Base-by-base conservation (phyloP, 2,888 invertebrate genomes). In the Synanthedon formicaeformis region DNA sequence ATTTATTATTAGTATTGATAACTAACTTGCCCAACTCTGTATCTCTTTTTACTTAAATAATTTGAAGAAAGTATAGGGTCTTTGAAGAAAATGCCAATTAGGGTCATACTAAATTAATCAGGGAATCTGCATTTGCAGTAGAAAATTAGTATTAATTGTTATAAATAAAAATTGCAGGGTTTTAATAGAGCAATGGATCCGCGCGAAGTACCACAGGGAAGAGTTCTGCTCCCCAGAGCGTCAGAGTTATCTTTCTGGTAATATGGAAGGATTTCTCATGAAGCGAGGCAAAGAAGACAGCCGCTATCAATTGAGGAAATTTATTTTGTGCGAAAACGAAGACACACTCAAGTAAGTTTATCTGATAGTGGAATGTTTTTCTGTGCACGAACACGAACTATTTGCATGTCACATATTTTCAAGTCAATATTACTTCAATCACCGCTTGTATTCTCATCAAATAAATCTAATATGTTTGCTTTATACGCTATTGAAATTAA, bases 271-370 rank as follows among this genome's bases (percentile, higher is more conserved):
- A 1, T 93, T 93, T 75, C 86, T 96, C 57, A 94, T 94, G 93
- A 97, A 97, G 81, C 89, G 94, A 55, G 96, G 96, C 2, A 95
- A 95, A 78, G 95, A 96, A 73, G 95, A 96, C 75, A 92, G 92
- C 61, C 91, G 92, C 55, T 96, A 94, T 79, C 93, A 94, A 66
- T 91, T 92, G 34, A 89, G 96, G 62, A 94, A 94, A 76, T 97
- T 97, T 79, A 90, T 95, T 41, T 85, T 97, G 41, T 92, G 90
- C 52, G 94, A 95, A 79, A 88, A 91, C 49, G 94, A 95, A 59
- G 95, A 95, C 71, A 93, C 92, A 1, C 84, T 97, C 53, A 93
- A 93, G 87, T 87, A 68, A 85, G 87, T 78, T 55, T 58, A 53
- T 34, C 34, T 34, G 34, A 34, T 34, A 34, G 34, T 34, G 34